Base-by-base conservation (phyloP, 1,140 invertebrate species). In the Copidosoma floridanum region DNA sequence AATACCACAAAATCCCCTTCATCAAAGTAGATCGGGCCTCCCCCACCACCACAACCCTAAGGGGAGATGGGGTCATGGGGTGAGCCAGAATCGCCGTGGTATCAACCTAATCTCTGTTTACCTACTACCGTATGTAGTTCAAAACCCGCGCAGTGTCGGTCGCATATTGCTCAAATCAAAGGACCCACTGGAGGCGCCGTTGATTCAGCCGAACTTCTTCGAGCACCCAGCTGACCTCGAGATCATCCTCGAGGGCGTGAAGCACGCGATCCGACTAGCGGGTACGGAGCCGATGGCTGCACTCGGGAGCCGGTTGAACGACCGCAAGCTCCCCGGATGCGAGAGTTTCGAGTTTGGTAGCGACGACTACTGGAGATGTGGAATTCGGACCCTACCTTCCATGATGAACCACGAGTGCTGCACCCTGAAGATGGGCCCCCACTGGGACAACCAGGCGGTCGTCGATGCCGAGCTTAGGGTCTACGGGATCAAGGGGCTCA, bases 371-470 rank as follows among this genome's bases (percentile, higher is more conserved):
- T 91, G 90, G 87, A 80, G 83, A 32, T 93, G 92, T 68, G 85
- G 86, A n/a, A 76, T 89, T 1, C 82, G 81, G 52, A 82, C 86
- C 44, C 65, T 88, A 8, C 84, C 84, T 0, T 70, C 81, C 0
- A 85, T 85, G 38, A 81, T 89, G 63, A 88, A 91, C 67, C 89
- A 93, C 69, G 87, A 88, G 60, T 78, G 85, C 6, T 82, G 86
- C 0, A 90, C 89, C 0, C 86, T 83, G 23, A 90, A 88, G 74
- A 94, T 94, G 92, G 91, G 92, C 0, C 85, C 88, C 0, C 20
- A 62, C 1, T 71, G 65, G 1, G 90, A 93, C 74, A 69, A 78
- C 2, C 71, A 78, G 26, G 86, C 90, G 1, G 91, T 94, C 0
- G 91, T 95, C 0, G 85, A 90, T 73, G 82, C 85, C 0, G 73